These are phyloP conservation scores for Pocillopora meandrina DNA, from an alignment of 92 coral and sea anemone genomes.

Conservation along the genomic window DNA sequence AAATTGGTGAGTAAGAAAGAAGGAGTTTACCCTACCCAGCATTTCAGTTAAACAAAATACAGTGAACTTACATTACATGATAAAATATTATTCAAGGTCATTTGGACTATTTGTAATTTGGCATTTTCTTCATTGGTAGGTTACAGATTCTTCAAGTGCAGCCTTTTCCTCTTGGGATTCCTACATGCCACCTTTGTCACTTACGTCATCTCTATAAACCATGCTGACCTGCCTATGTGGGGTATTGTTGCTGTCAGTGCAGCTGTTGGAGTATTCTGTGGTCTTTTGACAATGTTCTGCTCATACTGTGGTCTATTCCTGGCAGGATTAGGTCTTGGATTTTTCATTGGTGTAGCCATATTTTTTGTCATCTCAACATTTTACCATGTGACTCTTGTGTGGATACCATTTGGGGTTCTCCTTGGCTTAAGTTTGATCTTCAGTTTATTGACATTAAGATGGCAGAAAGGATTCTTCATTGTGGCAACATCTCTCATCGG, in stretches of 20 bases:
- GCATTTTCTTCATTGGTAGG: constrained; percentile 45
- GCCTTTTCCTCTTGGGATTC: constrained; percentile 85
- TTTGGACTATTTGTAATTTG: not conserved
- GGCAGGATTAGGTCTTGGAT: constrained; percentile 91
- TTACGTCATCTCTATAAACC: constrained; percentile 74
- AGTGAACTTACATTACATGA: no score
- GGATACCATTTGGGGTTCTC: constrained; percentile 93
- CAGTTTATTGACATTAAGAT: constrained; percentile 72
- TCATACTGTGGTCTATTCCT: constrained; percentile 89
- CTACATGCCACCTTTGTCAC: constrained; percentile 90
- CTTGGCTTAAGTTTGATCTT: constrained; percentile 78
- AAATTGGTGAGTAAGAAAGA: no score
- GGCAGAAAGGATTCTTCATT: constrained; percentile 85
- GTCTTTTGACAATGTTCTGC: constrained; percentile 87
- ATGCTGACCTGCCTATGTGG: constrained; percentile 77
- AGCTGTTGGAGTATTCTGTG: constrained; percentile 90
- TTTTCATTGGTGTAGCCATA: constrained; percentile 76
- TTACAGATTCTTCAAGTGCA: constrained; percentile 84
- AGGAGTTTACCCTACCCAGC: no score
- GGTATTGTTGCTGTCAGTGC: constrained; percentile 86
- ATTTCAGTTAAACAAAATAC: no score
- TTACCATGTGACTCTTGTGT: constrained; percentile 65
- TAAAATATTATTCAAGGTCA: no score
- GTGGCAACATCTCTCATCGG: constrained; percentile 87
- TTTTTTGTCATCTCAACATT: constrained; percentile 71